A percentile compares a stretch with the other conserved stretches of the same genome.
phyloP scores from a whole-genome alignment of 2,113 vertebrate species.

The Cyanoramphus novaezelandiae region DNA sequence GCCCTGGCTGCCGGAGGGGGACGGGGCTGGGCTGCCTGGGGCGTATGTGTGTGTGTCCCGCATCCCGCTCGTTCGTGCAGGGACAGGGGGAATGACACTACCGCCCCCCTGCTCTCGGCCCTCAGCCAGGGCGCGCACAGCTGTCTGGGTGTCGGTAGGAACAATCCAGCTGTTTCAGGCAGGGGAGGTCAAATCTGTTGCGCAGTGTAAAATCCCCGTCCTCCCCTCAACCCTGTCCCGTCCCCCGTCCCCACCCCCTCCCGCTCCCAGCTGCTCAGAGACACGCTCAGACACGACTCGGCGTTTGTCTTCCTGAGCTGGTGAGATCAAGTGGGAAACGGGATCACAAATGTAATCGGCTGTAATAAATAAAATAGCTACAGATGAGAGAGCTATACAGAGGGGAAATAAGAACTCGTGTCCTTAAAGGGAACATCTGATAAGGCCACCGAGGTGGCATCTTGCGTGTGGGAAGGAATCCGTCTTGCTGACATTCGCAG shows the following conservation, averaged over 20 bases:
- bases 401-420: slow-evolving; percentile 19
- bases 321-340: slow-evolving; percentile 53
- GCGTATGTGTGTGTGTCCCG: neutral
- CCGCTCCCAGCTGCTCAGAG: neutral
- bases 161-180: slow-evolving; percentile 13
- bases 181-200: slow-evolving; percentile 32
- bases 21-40: neutral
- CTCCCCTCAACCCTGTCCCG: neutral
- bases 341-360: slow-evolving; percentile 64
- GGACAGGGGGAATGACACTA: neutral
- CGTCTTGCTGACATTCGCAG: slow-evolving; percentile 49
- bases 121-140: neutral
- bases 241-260: too few relatives aligned
- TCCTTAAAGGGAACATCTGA: slow-evolving; percentile 56
- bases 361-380: slow-evolving; percentile 68
- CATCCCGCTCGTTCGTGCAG: neutral
- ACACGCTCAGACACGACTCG: neutral
- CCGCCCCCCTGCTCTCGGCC: neutral
- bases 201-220: neutral
- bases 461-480: slow-evolving; percentile 29
- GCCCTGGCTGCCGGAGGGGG: neutral
- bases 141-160: neutral
- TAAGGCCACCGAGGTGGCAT: slow-evolving; percentile 38
- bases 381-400: slow-evolving; percentile 13
- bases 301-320: slow-evolving; percentile 30